Percentiles rank a stretch among this genome's conserved stretches.
These are phyloP conservation scores for Paramisgurnus dabryanus DNA, from an alignment of 2,113 vertebrate genomes.

Conservation along the genomic window DNA sequence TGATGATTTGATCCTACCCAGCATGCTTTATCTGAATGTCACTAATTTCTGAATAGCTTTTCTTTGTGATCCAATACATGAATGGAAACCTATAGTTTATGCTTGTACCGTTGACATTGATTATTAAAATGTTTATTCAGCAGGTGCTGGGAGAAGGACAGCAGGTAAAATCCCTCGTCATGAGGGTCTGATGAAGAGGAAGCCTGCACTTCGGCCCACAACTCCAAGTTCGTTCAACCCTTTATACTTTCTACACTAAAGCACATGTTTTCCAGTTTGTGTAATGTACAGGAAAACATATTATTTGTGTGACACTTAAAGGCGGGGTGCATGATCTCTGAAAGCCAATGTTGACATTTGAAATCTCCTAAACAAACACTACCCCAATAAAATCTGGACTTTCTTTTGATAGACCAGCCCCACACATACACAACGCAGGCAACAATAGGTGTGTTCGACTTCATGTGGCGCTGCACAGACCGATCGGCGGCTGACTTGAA, in stretches of 20 bases:
- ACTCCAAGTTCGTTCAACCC: constrained; percentile 84
- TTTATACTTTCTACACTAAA: background rate
- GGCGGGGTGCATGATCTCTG: no score
- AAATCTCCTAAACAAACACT: no score
- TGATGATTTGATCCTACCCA: constrained; percentile 25
- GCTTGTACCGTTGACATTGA: background rate
- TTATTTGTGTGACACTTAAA: background rate
- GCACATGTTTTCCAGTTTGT: background rate
- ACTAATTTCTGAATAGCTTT: background rate
- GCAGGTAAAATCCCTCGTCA: constrained; percentile 72
- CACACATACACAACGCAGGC: no score
- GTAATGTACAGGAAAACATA: background rate
- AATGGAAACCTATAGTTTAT: background rate
- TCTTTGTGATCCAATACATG: background rate
- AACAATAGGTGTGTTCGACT: no score
- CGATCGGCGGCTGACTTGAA: no score
- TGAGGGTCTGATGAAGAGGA: constrained; percentile 65
- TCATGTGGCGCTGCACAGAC: no score
- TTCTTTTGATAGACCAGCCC: no score
- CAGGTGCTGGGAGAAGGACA: constrained; percentile 44
- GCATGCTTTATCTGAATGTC: background rate
- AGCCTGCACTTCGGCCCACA: constrained; percentile 61
- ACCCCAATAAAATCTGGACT: no score
- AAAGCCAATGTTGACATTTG: no score
- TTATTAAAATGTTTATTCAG: background rate